Percentiles rank a stretch among this genome's conserved stretches.
These are phyloP conservation scores for Zelleria hepariella DNA, from an alignment of 2,888 invertebrate genomes.

Conservation along the genomic window DNA sequence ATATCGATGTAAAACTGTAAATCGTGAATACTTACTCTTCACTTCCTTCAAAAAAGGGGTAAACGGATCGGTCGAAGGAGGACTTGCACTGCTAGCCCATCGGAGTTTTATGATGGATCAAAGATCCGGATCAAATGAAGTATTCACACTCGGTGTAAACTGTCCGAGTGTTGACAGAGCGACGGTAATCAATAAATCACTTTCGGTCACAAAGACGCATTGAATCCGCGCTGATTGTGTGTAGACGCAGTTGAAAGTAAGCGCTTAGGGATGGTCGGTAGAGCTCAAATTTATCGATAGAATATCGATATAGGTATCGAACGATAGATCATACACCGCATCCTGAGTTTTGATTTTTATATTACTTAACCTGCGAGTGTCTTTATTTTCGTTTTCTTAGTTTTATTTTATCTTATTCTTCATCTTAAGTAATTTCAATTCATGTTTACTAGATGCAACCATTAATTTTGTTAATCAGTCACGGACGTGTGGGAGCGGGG, in stretches of 20 bases:
- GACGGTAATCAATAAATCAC: slow-evolving; percentile 71
- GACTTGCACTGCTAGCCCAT: background rate
- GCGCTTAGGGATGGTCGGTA: slow-evolving; percentile 16
- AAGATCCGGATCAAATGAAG: slow-evolving; percentile 72
- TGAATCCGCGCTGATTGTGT: slow-evolving; percentile 72
- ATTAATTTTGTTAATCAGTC: too few relatives aligned
- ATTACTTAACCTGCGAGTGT: too few relatives aligned
- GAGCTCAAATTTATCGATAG: background rate
- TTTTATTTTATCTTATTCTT: too few relatives aligned
- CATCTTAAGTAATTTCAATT: too few relatives aligned
- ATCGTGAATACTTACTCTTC: too few relatives aligned
- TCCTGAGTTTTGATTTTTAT: too few relatives aligned
- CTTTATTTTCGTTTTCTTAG: too few relatives aligned
- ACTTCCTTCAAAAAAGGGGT: background rate
- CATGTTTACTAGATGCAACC: too few relatives aligned
- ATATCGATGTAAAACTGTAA: slow-evolving; percentile 51
- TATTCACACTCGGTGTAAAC: slow-evolving; percentile 59
- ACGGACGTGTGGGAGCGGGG: too few relatives aligned
- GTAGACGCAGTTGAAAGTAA: slow-evolving; percentile 57
- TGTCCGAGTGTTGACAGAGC: slow-evolving; percentile 69
- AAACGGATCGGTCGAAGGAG: slow-evolving; percentile 5
- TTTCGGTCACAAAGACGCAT: slow-evolving; percentile 59
- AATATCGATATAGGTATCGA: background rate
- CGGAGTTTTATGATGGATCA: slow-evolving; percentile 60
- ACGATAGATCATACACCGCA: background rate